phyloP scores from a whole-genome alignment of 2,113 vertebrate genomes.

The Vidua macroura region DNA sequence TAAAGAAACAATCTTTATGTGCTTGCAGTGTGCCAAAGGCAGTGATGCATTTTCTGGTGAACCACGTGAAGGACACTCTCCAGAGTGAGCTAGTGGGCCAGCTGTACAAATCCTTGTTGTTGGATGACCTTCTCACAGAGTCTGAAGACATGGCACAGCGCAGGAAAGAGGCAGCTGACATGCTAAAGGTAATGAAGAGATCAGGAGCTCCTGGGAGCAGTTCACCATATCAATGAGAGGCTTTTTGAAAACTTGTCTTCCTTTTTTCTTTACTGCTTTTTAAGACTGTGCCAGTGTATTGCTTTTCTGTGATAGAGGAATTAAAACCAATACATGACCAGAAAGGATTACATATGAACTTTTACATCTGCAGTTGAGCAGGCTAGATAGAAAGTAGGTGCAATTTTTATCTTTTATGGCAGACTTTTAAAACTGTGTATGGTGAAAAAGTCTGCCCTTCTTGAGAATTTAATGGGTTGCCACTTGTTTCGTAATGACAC shows the following conservation, averaged over 20 bases:
- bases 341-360: not conserved
- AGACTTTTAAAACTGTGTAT: not conserved
- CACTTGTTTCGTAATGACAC: not conserved
- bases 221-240: not conserved
- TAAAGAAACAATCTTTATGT: not conserved
- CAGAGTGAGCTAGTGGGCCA: conserved; percentile 98
- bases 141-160: conserved; percentile 99
- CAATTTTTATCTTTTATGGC: not conserved
- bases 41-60: conserved; percentile 99
- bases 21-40: conserved; percentile 92
- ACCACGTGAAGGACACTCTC: conserved; percentile 96
- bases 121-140: conserved; percentile 94
- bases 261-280: not conserved
- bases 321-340: not conserved
- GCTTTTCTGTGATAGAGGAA: not conserved
- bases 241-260: not conserved
- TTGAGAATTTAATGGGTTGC: not conserved
- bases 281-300: not conserved
- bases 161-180: conserved; percentile 94
- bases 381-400: not conserved
- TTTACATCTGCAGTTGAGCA: not conserved
- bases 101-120: conserved; percentile 88
- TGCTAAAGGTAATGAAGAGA: conserved; percentile 86
- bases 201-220: not conserved
- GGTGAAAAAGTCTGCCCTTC: not conserved